Conservation (phyloP, 2,113 vertebrate species). For the Indicator indicator region DNA sequence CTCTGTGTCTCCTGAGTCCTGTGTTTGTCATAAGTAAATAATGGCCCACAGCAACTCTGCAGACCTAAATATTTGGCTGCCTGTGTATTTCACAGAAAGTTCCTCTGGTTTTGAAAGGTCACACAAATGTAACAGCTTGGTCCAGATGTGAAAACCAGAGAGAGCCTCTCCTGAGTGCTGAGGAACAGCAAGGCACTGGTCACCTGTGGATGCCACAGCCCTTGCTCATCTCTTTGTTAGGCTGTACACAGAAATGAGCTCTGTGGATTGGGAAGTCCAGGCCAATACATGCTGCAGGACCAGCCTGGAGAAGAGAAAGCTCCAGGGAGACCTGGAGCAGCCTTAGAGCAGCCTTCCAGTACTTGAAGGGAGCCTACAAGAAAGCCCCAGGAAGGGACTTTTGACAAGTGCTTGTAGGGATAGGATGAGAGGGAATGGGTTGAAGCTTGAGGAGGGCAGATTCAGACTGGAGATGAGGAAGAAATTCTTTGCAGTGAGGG, state of each 20-base stretch:
- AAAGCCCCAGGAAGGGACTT: too few species aligned
- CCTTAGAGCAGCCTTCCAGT: too few species aligned
- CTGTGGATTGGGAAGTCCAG: neutral
- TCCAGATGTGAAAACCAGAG: conserved; percentile 21
- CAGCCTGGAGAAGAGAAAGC: too few species aligned
- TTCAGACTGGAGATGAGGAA: too few species aligned
- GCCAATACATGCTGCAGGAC: neutral
- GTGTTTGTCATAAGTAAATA: conserved; percentile 32
- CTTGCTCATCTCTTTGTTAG: neutral
- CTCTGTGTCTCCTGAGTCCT: neutral
- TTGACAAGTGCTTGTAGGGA: too few species aligned
- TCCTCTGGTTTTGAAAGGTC: conserved; percentile 19
- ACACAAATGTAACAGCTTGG: conserved; percentile 20
- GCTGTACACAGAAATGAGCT: neutral
- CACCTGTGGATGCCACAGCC: neutral
- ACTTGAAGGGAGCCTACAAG: too few species aligned
- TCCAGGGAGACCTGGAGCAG: too few species aligned
- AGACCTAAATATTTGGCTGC: conserved; percentile 37
- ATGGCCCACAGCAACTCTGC: neutral
- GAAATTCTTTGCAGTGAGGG: too few species aligned
- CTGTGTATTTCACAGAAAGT: conserved; percentile 9
- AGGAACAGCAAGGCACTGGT: neutral
- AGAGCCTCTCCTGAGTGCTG: neutral
- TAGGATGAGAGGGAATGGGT: too few species aligned
- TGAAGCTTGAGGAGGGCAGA: too few species aligned